Base-by-base conservation (phyloP, 2,113 vertebrate genomes). In the Neolamprologus kungweensis region DNA sequence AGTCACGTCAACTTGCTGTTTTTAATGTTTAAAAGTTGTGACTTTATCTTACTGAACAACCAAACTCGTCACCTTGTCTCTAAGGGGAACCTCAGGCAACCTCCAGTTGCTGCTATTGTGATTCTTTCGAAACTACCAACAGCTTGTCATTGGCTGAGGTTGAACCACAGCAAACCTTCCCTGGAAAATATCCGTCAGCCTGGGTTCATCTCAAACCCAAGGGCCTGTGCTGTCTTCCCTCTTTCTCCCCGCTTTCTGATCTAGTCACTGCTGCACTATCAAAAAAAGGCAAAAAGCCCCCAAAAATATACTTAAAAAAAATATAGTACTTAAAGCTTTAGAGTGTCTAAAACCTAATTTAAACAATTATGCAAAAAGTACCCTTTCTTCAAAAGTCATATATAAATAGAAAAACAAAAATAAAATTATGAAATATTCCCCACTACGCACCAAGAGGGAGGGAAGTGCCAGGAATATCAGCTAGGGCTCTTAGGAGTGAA, bases 41-140 rank as follows among this genome's bases (percentile, higher is more conserved):
- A 16, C 40, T 73, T 40, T 7, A 73, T 45, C 68, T 10, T 73
- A 26, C 13, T 45, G 40, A 73, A 73, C 40, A 45, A 11, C n/a
- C 21, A 23, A 73, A 23, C 37, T 26, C 21, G 0, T 73, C 14
- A 45, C 68, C 14, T 45, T 73, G 1, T 75, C 68, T 75, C 21
- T 47, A 26, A 73, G 21, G 21, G 9, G 23, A 0, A 28, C 0
- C 23, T 23, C 21, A 47, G 40, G 7, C 21, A 42, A 0, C 68
- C 1, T 73, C 23, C 68, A 45, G 68, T 45, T 26, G 21, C 68
- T 73, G 0, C 14, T 16, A 73, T 73, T 6, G 35, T 26, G 5
- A 73, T 1, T 73, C 21, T 2, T 40, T 68, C 0, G 1, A 40
- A 68, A 40, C 63, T 40, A 68, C 33, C 63, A 68, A 68, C 63